These are phyloP conservation scores for Xenopus petersii DNA, from an alignment of 2,797 vertebrate genomes.

Conservation along the genomic window DNA sequence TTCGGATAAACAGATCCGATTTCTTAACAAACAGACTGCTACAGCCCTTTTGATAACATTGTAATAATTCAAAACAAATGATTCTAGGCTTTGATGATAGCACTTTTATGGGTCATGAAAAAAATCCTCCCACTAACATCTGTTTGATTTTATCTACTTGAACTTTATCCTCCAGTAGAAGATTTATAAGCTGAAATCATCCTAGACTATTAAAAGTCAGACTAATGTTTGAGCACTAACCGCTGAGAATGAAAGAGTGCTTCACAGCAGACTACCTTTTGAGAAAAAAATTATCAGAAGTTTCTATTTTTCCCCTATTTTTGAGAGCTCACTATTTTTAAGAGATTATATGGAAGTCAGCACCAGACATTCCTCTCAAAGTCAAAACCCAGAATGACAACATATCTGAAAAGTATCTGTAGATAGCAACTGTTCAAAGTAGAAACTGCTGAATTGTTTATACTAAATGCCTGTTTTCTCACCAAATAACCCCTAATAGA, in stretches of 20 bases:
- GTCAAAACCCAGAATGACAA: slow-evolving; percentile 47
- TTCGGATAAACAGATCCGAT: slow-evolving; percentile 99
- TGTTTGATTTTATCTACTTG: slow-evolving; percentile 99
- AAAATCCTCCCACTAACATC: slow-evolving; percentile 95
- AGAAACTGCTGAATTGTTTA: slow-evolving; percentile 62
- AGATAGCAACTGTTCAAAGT: slow-evolving; percentile 53
- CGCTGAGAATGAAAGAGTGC: slow-evolving; percentile 68
- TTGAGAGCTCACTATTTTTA: slow-evolving; percentile 51
- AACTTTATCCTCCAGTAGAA: slow-evolving; percentile 96
- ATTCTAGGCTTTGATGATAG: slow-evolving; percentile 98
- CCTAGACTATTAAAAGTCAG: slow-evolving; percentile 88
- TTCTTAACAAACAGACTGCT: slow-evolving; percentile 96
- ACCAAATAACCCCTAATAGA: slow-evolving; percentile 55
- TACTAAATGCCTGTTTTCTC: slow-evolving; percentile 62
- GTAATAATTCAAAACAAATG: slow-evolving; percentile 99
- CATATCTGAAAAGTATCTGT: slow-evolving; percentile 15
- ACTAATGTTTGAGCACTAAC: slow-evolving; percentile 75
- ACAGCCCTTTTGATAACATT: slow-evolving; percentile 94
- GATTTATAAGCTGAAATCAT: slow-evolving; percentile 96
- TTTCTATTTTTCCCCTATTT: slow-evolving; percentile 20
- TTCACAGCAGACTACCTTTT: slow-evolving; percentile 68
- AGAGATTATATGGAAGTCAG: slow-evolving; percentile 45
- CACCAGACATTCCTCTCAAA: slow-evolving; percentile 53
- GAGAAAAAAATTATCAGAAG: slow-evolving; percentile 48
- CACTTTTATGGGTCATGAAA: slow-evolving; percentile 92